Base-by-base conservation (phyloP, 2,888 invertebrate genomes). In the Apodemia mormo region DNA sequence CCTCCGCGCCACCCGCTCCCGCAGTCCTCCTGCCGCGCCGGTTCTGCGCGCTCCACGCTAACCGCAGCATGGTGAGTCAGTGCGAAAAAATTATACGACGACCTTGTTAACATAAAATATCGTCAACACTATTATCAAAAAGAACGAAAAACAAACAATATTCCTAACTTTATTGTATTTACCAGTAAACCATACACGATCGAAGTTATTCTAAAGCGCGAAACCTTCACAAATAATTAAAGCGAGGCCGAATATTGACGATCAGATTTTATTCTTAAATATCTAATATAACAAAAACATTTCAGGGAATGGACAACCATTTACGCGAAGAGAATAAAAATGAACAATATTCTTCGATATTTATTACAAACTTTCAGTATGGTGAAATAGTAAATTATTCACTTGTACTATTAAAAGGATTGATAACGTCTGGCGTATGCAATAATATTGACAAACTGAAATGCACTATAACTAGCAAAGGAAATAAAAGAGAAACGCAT, bases 381-480 rank as follows among this genome's bases (percentile, higher is more conserved):
- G 94, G 94, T 74, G 95, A 95, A 78, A 88, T 83, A 72, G 85
- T 96, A 67, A 93, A 92, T 73, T 95, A 95, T 84, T 94, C 95
- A 37, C 85, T 95, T 58, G 92, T 95, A 72, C 85, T 96, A 52
- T 88, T 95, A 49, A 95, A 94, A 81, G 96, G 95, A 69, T 91
- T 93, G 67, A 94, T 95, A 74, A 92, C 90, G 70, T 86, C 86
- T 79, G 89, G 90, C 58, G 86, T 87, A 80, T 86, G 86, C 56
- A 91, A 88, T 73, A 88, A 86, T 73, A 82, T 89, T 75, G 90
- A 89, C 68, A 89, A 90, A 82, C 76, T 93, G 76, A 77, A 81
- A 73, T 94, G 94, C 77, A 87, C 83, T 52, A 82, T 93, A 54
- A 89, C 88, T 71, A 85, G 82, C 76, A 88, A 85, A 76, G 86